Percentiles rank a stretch among this genome's conserved stretches.
phyloP scores from a whole-genome alignment of 1,140 invertebrate genomes.

The Drosophila pandora region DNA sequence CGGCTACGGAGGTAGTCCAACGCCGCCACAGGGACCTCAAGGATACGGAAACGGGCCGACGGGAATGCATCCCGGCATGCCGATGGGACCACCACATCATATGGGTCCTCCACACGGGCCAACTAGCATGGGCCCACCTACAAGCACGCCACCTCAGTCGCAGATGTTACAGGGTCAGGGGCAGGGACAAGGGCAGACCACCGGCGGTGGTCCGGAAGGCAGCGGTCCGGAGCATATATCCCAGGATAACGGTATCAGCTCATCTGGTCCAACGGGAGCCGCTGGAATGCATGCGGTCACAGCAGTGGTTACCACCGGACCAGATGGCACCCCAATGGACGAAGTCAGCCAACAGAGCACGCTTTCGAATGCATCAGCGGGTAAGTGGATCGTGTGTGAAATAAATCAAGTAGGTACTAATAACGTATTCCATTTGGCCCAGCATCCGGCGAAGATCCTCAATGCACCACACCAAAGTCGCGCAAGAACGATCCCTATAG shows the following conservation, averaged over 20 bases:
- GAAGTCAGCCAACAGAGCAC: constrained; percentile 96
- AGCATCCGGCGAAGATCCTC: constrained; percentile 94
- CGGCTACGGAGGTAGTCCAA: constrained; percentile 85
- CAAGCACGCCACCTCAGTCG: constrained; percentile 76
- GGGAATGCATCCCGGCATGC: constrained; percentile 83
- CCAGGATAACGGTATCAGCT: constrained; percentile 82
- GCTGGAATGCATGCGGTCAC: constrained; percentile 87
- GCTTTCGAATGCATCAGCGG: constrained; percentile 94
- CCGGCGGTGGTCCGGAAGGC: constrained; percentile 53
- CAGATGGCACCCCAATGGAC: constrained; percentile 93
- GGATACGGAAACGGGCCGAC: constrained; percentile 84
- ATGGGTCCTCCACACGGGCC: constrained; percentile 85
- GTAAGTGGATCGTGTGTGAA: constrained; percentile 84
- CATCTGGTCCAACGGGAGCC: constrained; percentile 84
- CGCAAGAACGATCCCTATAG: constrained; percentile 87
- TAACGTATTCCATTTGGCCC: constrained; percentile 47
- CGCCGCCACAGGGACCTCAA: constrained; percentile 86
- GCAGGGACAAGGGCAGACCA: constrained; percentile 39
- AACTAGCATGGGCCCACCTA: constrained; percentile 85
- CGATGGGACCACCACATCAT: constrained; percentile 86
- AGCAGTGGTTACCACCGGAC: constrained; percentile 93
- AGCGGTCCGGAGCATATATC: constrained; percentile 80
- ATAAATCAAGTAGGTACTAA: background rate
- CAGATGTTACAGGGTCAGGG: constrained; percentile 65
- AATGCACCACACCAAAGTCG: constrained; percentile 90